A percentile compares a stretch with the other conserved stretches of the same genome.
phyloP scores from a whole-genome alignment of 1,140 invertebrate species.

The Drosophila ogumai region DNA sequence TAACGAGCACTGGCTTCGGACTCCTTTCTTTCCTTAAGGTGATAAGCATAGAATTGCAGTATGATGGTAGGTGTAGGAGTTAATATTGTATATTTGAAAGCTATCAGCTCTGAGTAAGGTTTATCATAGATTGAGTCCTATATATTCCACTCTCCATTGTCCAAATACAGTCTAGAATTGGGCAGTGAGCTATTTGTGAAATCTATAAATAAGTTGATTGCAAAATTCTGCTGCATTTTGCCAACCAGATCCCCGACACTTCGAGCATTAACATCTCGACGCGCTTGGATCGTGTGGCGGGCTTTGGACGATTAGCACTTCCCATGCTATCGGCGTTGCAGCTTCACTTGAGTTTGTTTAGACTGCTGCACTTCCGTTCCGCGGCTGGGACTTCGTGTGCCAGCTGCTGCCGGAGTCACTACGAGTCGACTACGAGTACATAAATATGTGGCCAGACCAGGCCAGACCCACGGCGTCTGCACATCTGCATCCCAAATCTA shows the following conservation, averaged over 20 bases:
- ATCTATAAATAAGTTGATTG: conserved; percentile 9
- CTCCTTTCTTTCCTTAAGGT: not conserved
- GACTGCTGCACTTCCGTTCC: conserved; percentile 79
- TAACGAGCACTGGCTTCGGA: conserved; percentile 48
- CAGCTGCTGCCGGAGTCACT: conserved; percentile 58
- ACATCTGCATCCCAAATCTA: conserved; percentile 23
- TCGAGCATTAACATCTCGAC: conserved; percentile 6
- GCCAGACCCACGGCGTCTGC: conserved; percentile 19
- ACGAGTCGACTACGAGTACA: not conserved
- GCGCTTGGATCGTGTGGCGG: conserved; percentile 53
- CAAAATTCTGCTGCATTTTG: not conserved
- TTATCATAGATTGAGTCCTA: too few species aligned
- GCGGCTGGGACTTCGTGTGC: conserved; percentile 33
- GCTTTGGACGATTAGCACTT: conserved; percentile 76
- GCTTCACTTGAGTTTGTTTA: conserved; percentile 70
- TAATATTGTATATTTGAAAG: not conserved
- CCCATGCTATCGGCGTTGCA: conserved; percentile 47
- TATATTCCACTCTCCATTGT: not conserved
- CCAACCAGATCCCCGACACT: not conserved
- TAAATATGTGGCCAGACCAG: conserved; percentile 22
- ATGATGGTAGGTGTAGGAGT: not conserved
- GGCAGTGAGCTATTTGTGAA: too few species aligned
- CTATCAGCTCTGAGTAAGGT: too few species aligned
- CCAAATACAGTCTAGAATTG: not conserved
- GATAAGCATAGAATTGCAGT: conserved; percentile 1